Conservation (phyloP, 2,113 vertebrate species). For the Sus scrofa region T2T-Sscrofa CM000822.6:29613001-29613500, state of each 20-base stretch:
- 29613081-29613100: neutral
- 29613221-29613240: slow-evolving; percentile 54
- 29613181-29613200: neutral
- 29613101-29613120: neutral
- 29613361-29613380: neutral
- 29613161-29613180: slow-evolving; percentile 48
- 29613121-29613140: neutral
- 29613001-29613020: neutral
- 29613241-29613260: neutral
- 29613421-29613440: neutral
- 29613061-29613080: neutral
- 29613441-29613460: neutral
- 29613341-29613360: neutral
- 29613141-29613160: neutral
- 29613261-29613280: slow-evolving; percentile 22
- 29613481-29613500: neutral
- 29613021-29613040: neutral
- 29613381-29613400: neutral
- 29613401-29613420: neutral
- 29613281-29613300: slow-evolving; percentile 54
- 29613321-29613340: slow-evolving; percentile 34
- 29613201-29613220: slow-evolving; percentile 14
- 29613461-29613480: neutral
- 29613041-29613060: too few relatives aligned
- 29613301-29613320: slow-evolving; percentile 48